phyloP scores from a whole-genome alignment of 2,113 vertebrate genomes.

The Nyctereutes procyonoides region DNA sequence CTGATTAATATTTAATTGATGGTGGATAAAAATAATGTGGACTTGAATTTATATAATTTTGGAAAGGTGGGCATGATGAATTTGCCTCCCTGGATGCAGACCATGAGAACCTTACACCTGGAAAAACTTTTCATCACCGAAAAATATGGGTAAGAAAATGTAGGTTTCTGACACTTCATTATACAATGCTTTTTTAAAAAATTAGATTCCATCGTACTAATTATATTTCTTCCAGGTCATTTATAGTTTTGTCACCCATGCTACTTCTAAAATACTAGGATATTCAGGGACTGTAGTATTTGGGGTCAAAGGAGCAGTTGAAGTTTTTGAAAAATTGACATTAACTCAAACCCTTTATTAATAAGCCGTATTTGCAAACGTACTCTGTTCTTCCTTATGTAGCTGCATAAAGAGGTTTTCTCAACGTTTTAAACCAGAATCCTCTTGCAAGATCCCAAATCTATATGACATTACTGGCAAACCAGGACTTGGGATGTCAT shows the following conservation, averaged over 20 bases:
- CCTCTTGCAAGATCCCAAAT: neutral
- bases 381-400: neutral
- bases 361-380: neutral
- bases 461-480: neutral
- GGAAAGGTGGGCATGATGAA: neutral
- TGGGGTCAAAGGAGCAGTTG: neutral
- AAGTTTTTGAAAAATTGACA: neutral
- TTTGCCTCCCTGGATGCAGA: neutral
- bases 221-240: neutral
- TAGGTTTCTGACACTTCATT: neutral
- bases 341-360: neutral
- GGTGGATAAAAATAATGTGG: conserved; percentile 37
- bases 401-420: neutral
- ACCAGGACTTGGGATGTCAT: neutral
- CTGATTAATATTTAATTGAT: conserved; percentile 43
- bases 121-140: neutral
- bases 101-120: neutral
- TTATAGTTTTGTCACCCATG: neutral
- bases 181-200: neutral
- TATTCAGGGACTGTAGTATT: neutral
- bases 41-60: neutral
- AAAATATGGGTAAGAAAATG: neutral
- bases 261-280: neutral
- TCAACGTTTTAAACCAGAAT: neutral
- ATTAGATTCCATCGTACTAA: neutral